Conservation (phyloP, 2,888 invertebrate species). For the Spialia ferax region DNA sequence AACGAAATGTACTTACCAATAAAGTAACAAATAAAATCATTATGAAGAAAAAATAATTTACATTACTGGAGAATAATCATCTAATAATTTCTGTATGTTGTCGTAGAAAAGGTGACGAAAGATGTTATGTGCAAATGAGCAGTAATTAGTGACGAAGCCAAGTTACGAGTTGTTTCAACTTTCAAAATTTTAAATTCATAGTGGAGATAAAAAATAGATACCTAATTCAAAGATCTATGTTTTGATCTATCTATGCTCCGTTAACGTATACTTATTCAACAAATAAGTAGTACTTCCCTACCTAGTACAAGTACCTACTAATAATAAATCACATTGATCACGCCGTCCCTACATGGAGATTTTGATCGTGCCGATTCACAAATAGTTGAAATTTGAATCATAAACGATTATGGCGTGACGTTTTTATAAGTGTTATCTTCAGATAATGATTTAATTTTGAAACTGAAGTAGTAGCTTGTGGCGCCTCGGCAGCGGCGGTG, state of each 20-base stretch:
- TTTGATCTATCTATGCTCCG: background rate
- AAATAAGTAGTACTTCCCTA: too few species aligned
- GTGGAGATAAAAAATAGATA: too few species aligned
- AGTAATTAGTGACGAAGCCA: too few species aligned
- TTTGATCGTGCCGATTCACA: background rate
- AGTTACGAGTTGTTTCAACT: too few species aligned
- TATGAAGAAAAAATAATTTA: background rate
- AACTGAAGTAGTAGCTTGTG: conserved; percentile 9
- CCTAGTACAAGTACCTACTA: background rate
- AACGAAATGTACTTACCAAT: background rate
- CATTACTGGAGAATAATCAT: too few species aligned
- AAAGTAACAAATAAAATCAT: background rate
- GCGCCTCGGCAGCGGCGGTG: conserved; percentile 39
- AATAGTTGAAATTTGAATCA: conserved; percentile 3
- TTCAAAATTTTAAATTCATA: too few species aligned
- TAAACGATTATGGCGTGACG: conserved; percentile 22
- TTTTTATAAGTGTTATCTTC: conserved; percentile 9
- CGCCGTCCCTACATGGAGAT: too few species aligned
- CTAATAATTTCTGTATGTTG: too few species aligned
- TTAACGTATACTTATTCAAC: too few species aligned
- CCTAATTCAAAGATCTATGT: too few species aligned
- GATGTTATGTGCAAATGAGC: too few species aligned
- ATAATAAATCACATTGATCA: conserved; percentile 3
- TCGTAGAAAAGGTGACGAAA: too few species aligned
- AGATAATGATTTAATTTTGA: conserved; percentile 27